Evolutionary conservation across 2,797 vertebrate species (phyloP).

Genomic region (Distichodus sexfasciatus): DNA sequence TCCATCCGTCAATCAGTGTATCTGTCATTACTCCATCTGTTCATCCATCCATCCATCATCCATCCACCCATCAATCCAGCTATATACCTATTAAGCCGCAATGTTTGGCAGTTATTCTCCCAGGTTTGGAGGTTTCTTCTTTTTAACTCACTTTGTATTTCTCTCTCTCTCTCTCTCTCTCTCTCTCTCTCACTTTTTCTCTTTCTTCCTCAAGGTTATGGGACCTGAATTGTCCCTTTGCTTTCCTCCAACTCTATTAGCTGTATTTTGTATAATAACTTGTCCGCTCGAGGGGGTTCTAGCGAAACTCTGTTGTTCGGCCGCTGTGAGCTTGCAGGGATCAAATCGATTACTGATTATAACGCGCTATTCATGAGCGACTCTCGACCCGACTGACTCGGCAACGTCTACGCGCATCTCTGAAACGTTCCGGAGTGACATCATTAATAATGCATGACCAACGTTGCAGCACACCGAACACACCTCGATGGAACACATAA

Average conservation of each 20-base stretch:
- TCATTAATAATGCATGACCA: conserved; percentile 10
- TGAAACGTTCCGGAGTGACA: conserved; percentile 23
- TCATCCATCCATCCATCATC: no score
- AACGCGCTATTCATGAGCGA: conserved; percentile 29
- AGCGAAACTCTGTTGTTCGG: neutral
- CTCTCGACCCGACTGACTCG: conserved; percentile 10
- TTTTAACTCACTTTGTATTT: no score
- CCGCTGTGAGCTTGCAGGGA: neutral
- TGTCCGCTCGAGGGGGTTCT: neutral
- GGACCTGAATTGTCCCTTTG: neutral
- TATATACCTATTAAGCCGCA: no score
- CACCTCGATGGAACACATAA: conserved; percentile 3
- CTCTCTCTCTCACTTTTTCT: neutral
- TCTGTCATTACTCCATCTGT: no score
- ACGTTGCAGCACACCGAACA: conserved; percentile 5
- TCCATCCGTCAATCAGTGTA: no score
- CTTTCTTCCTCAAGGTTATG: conserved; percentile 12
- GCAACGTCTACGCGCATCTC: conserved; percentile 8
- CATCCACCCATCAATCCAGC: no score
- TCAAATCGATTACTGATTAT: conserved; percentile 32
- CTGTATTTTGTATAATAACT: conserved; percentile 11
- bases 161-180: neutral
- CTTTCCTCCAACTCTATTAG: conserved; percentile 10
- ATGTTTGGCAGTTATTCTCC: no score
- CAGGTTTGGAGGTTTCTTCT: no score